phyloP scores from a whole-genome alignment of 2,888 invertebrate genomes.

The Polyommatus iphigenia region DNA sequence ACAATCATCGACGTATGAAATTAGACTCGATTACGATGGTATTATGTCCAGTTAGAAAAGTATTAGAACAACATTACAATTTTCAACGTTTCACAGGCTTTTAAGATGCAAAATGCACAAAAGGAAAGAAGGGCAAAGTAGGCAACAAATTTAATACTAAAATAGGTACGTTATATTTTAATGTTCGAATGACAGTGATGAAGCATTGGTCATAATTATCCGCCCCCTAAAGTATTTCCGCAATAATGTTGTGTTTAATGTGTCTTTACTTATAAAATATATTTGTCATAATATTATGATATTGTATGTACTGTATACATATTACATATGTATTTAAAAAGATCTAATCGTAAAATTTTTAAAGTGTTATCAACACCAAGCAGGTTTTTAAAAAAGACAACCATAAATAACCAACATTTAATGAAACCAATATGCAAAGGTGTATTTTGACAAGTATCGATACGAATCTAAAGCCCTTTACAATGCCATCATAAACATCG shows the following conservation, averaged over 20 bases:
- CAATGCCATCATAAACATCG: constrained; percentile 16
- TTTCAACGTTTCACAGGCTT: not conserved
- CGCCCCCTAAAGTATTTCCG: not conserved
- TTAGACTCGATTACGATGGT: constrained; percentile 41
- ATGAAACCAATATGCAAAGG: not conserved
- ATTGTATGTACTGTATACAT: no score
- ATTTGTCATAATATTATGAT: not conserved
- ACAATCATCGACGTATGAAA: constrained; percentile 36
- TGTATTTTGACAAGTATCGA: constrained; percentile 13
- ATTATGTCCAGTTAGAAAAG: constrained; percentile 50
- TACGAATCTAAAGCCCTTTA: constrained; percentile 24
- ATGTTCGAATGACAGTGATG: not conserved
- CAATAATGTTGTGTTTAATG: not conserved
- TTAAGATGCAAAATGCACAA: not conserved
- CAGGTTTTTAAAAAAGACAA: not conserved
- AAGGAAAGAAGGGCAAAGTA: not conserved
- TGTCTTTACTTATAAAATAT: not conserved
- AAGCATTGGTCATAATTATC: not conserved
- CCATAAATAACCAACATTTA: not conserved
- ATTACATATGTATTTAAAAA: no score
- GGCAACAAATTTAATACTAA: not conserved
- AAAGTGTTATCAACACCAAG: no score
- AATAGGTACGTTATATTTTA: no score
- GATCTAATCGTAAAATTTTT: no score
- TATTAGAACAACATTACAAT: constrained; percentile 24